A percentile compares a stretch with the other conserved stretches of the same genome.
These are phyloP conservation scores for Ctenicera cuprea DNA, from an alignment of 2,888 invertebrate species.

Conservation along the genomic window DNA sequence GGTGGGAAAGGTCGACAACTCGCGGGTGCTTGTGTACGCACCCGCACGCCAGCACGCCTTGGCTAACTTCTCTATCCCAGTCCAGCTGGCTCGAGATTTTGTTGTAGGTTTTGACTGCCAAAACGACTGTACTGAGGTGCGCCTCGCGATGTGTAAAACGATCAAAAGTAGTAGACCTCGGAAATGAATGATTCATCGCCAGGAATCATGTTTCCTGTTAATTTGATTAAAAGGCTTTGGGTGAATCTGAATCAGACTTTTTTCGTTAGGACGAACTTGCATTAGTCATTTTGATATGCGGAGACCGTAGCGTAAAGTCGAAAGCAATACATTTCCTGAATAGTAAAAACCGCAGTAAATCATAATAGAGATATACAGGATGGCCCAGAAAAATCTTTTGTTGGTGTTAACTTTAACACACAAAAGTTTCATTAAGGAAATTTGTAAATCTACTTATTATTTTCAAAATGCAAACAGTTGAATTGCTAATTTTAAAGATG, in stretches of 20 bases:
- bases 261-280: not conserved
- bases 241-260: slow-evolving; percentile 30
- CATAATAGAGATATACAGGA: not conserved
- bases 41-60: slow-evolving; percentile 28
- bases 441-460: too few species aligned
- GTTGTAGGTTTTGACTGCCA: slow-evolving; percentile 21
- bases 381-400: too few species aligned
- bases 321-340: slow-evolving; percentile 11
- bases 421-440: too few species aligned
- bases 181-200: slow-evolving; percentile 28
- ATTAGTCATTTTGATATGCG: slow-evolving; percentile 20
- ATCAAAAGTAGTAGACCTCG: slow-evolving; percentile 11
- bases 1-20: slow-evolving; percentile 52
- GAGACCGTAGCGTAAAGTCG: slow-evolving; percentile 5
- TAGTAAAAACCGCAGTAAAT: not conserved
- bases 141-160: slow-evolving; percentile 5
- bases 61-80: slow-evolving; percentile 21
- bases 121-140: slow-evolving; percentile 2
- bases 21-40: slow-evolving; percentile 36
- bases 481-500: too few species aligned
- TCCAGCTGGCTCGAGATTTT: slow-evolving; percentile 14
- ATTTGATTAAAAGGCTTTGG: slow-evolving; percentile 27
- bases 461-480: too few species aligned
- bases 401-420: too few species aligned
- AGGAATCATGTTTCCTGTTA: slow-evolving; percentile 27